Base-by-base conservation (phyloP, 1,140 invertebrate species). In the Sitophilus oryzae region DNA sequence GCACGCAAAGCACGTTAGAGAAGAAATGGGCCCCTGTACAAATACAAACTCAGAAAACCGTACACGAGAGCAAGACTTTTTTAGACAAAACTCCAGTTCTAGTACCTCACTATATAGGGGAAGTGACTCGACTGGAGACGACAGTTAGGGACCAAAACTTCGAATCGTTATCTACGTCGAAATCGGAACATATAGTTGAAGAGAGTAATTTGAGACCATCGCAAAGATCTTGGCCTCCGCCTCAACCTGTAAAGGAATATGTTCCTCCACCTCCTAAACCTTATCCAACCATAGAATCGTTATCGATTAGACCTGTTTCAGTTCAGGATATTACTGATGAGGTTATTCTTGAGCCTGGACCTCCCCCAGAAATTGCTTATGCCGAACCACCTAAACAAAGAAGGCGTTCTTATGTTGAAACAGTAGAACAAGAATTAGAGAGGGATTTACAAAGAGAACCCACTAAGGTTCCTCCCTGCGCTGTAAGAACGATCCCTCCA, bases 341-440 rank as follows among this genome's bases (percentile, higher is more conserved):
- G 59, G 68, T 77, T 0, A 66, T 75, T 38, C 61, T 84, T 9
- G 74, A 82, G 65, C 82, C 81, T 0, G 82, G 82, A 10, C 75
- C 80, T 1, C 79, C 82, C 8, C 81, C 83, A 15, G 80, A 84
- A 72, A 82, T 85, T 10, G 80, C 76, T 10, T 84, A 77, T 65
- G 76, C 79, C 3, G 73, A 77, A 34, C 69, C 72, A 71, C 36
- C 66, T 3, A 64, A 66, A 46, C 66, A 68, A 41, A 65, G 76
- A 41, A 68, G 76, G 10, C 75, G 74, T 51, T 80, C 78, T 0
- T 75, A 80, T 58, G 73, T 80, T 1, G 81, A 82, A 63, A 74
- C 67, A 38, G 73, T 81, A 51, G 79, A 83, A 64, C 78, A 79
- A 55, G 74, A 75, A 11, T 57, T 79, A 2, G 77, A 82, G 59